Percentiles rank a stretch among this genome's conserved stretches.
Evolutionary conservation across 1,140 invertebrate species (phyloP).

Genomic region (Drepana arcuata): DNA sequence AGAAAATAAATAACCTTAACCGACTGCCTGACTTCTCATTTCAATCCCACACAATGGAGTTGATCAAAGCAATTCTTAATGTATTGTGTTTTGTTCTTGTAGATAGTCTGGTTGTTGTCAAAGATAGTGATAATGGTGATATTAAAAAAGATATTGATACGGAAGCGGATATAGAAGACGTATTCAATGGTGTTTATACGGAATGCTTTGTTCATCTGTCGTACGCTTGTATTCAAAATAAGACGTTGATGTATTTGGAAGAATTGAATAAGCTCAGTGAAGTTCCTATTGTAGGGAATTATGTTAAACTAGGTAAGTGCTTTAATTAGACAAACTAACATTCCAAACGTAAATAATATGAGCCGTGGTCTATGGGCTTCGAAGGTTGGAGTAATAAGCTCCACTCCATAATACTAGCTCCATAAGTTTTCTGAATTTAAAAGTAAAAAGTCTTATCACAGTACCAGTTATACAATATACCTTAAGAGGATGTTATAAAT

Average conservation of each 20-base stretch:
- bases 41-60: slow-evolving; percentile 25
- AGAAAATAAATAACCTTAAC: slow-evolving; percentile 41
- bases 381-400: too few species aligned
- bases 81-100: slow-evolving; percentile 4
- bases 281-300: slow-evolving; percentile 67
- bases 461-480: too few species aligned
- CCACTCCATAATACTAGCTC: too few species aligned
- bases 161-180: slow-evolving; percentile 24
- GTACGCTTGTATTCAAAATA: slow-evolving; percentile 66
- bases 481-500: too few species aligned
- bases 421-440: too few species aligned
- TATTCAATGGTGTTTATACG: slow-evolving; percentile 62
- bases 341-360: too few species aligned
- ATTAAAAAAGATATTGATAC: slow-evolving; percentile 11
- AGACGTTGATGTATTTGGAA: slow-evolving; percentile 68
- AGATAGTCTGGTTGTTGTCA: slow-evolving; percentile 13
- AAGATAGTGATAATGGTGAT: slow-evolving; percentile 10
- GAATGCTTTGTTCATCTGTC: slow-evolving; percentile 68
- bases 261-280: slow-evolving; percentile 63
- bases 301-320: slow-evolving; percentile 69
- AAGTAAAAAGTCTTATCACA: too few species aligned
- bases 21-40: slow-evolving; percentile 31
- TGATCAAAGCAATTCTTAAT: slow-evolving; percentile 14
- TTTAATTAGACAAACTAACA: not conserved
- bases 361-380: too few species aligned